These are phyloP conservation scores for Lampris incognitus DNA, from an alignment of 2,113 vertebrate species.

Conservation along the genomic window DNA sequence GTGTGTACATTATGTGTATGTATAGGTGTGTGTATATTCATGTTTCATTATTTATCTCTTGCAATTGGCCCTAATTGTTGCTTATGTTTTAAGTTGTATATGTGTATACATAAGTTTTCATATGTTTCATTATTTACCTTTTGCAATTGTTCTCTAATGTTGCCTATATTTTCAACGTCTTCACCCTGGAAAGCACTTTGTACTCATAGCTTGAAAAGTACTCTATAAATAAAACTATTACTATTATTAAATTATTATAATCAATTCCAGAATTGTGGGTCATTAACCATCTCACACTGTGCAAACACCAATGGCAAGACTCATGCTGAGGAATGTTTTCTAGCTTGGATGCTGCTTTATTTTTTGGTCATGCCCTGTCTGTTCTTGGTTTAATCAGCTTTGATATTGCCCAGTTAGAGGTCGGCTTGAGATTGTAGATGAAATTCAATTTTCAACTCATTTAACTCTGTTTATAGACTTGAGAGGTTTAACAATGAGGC, in stretches of 20 bases:
- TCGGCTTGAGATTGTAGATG: conserved; percentile 17
- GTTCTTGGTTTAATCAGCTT: conserved; percentile 16
- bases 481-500: neutral
- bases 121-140: no score
- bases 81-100: no score
- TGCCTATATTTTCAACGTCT: no score
- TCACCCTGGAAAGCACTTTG: no score
- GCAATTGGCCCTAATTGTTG: no score
- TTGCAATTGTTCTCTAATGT: no score
- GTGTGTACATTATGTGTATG: neutral
- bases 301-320: conserved; percentile 41
- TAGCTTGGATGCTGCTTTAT: conserved; percentile 3
- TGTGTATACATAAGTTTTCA: no score
- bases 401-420: conserved; percentile 25
- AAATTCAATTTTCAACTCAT: conserved; percentile 27
- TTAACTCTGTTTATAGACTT: conserved; percentile 16
- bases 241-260: neutral
- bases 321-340: neutral
- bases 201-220: no score
- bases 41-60: no score
- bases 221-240: no score
- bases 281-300: conserved; percentile 63
- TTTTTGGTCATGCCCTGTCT: conserved; percentile 28
- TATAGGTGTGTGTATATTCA: no score
- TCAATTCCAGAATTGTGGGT: conserved; percentile 26